Conservation (phyloP, 2,797 vertebrate species). For the Tenualosa ilisha region DNA sequence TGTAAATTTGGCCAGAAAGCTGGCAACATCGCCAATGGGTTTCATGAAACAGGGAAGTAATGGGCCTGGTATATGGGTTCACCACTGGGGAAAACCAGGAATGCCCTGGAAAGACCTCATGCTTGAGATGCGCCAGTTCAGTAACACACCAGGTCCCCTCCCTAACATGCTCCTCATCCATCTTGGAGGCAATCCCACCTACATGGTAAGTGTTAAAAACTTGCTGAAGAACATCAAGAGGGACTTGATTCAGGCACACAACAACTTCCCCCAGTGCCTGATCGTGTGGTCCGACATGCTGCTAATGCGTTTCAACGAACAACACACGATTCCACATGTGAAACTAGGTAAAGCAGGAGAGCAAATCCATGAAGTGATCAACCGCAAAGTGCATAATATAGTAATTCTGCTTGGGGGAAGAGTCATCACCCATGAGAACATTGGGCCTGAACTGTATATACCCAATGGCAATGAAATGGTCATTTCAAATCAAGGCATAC, state of each 20-base stretch:
- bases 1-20: too few relatives aligned
- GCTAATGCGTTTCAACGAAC: conserved; percentile 71
- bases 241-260: conserved; percentile 72
- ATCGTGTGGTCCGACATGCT: conserved; percentile 78
- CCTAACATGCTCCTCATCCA: conserved; percentile 77
- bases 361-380: conserved; percentile 62
- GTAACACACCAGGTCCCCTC: conserved; percentile 71
- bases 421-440: conserved; percentile 68
- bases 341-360: too few relatives aligned
- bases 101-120: conserved; percentile 79
- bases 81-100: conserved; percentile 69
- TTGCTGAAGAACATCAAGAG: conserved; percentile 74
- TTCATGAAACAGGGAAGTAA: too few relatives aligned
- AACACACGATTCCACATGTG: conserved; percentile 49
- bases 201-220: conserved; percentile 65
- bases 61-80: too few relatives aligned
- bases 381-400: conserved; percentile 64
- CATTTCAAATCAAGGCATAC: conserved; percentile 77
- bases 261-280: conserved; percentile 72
- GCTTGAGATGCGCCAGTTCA: conserved; percentile 73
- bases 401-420: conserved; percentile 65
- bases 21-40: too few relatives aligned
- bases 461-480: conserved; percentile 67
- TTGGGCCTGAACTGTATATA: conserved; percentile 75
- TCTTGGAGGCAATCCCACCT: conserved; percentile 78